Evolutionary conservation across 2,113 vertebrate genomes (phyloP).

Genomic region (Gopherus flavomarginatus): DNA sequence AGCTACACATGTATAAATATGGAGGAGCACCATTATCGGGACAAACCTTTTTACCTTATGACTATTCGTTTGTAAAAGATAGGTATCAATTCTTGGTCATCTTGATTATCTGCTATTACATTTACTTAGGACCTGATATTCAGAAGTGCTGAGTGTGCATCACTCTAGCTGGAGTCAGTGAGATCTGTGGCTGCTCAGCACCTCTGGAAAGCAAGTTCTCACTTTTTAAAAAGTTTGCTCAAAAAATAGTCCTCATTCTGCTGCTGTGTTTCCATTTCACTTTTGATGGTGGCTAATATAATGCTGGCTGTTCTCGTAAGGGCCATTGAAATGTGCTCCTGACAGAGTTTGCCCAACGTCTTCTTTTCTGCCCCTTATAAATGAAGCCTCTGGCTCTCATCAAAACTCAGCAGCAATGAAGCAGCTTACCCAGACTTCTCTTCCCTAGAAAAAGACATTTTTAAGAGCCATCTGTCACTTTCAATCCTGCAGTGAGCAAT

Average conservation of each 20-base stretch:
- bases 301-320: not conserved
- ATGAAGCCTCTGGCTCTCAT: not conserved
- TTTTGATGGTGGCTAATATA: not conserved
- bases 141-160: too few species aligned
- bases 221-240: too few species aligned
- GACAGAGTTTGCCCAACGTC: not conserved
- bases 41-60: not conserved
- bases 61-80: not conserved
- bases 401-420: conserved; percentile 8
- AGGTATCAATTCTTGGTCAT: not conserved
- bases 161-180: too few species aligned
- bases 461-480: not conserved
- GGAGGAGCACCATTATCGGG: not conserved
- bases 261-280: not conserved
- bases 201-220: too few species aligned
- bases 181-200: too few species aligned
- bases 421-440: not conserved
- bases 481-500: conserved; percentile 5
- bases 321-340: not conserved
- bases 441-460: not conserved
- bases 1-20: not conserved
- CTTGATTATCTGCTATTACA: not conserved
- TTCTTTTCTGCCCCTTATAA: not conserved
- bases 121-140: not conserved
- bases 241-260: too few species aligned